Percentiles rank a stretch among this genome's conserved stretches.
phyloP scores from a whole-genome alignment of 2,888 invertebrate genomes.

The Agelastica alni region DNA sequence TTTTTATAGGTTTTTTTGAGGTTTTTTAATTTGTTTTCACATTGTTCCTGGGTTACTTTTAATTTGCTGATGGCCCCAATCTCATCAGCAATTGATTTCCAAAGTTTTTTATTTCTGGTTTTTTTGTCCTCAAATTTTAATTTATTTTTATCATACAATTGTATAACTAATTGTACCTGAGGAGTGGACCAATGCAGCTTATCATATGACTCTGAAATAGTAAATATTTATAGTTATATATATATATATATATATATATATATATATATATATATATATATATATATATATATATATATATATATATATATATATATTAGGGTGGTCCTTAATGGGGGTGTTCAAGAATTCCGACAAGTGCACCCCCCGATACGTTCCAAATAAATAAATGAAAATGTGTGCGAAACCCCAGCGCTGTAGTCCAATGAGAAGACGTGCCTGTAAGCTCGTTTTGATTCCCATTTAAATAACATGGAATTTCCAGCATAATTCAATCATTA shows the following conservation, averaged over 20 bases:
- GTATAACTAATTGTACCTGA: conserved; percentile 13
- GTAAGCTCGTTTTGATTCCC: too few relatives aligned
- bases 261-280: background rate
- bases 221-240: too few relatives aligned
- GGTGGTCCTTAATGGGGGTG: too few relatives aligned
- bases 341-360: too few relatives aligned
- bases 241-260: background rate
- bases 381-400: too few relatives aligned
- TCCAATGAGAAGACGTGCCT: too few relatives aligned
- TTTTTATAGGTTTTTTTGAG: conserved; percentile 4
- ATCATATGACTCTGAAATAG: conserved; percentile 12
- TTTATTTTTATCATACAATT: conserved; percentile 8
- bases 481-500: too few relatives aligned
- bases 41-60: conserved; percentile 2
- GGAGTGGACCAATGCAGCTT: conserved; percentile 10
- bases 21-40: conserved; percentile 14
- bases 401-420: too few relatives aligned
- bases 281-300: too few relatives aligned
- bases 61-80: conserved; percentile 9
- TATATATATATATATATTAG: too few relatives aligned
- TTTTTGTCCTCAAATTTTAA: conserved; percentile 10
- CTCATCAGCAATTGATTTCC: conserved; percentile 17
- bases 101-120: conserved; percentile 5
- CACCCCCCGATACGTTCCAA: too few relatives aligned
- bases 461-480: too few relatives aligned